Base-by-base conservation (phyloP, 1,140 invertebrate genomes). In the Philopotamus ludificatus region DNA sequence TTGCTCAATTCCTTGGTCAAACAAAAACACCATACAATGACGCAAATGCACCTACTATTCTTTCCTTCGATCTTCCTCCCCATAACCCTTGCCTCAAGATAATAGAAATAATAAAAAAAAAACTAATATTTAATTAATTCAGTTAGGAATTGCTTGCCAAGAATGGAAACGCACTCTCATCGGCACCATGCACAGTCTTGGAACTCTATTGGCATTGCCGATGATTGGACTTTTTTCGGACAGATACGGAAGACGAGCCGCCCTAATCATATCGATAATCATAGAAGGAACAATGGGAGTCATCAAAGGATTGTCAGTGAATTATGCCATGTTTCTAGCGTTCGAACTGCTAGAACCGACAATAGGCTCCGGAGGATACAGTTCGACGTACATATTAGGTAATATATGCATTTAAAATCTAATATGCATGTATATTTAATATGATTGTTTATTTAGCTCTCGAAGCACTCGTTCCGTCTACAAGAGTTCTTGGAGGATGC, bases 61-160 rank as follows among this genome's bases (percentile, higher is more conserved):
- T 83, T 1, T 75, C 85, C 3, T 72, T 86, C 28, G 70, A 77
- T n/a, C n/a, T n/a, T n/a, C n/a, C n/a, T n/a, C n/a, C n/a, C n/a
- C n/a, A n/a, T n/a, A n/a, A n/a, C n/a, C n/a, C n/a, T n/a, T n/a
- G n/a, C 28, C 28, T 34, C 4, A 34, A 34, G 4, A 12, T 49
- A 49, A 8, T 49, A 49, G 45, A 15, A 21, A 21, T 16, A 7
- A 16, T 49, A 21, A 15, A 49, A 49, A 7, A 15, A 15, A 16
- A 7, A 49, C 20, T 15, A 49, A 16, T 49, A 49, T 49, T 15
- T 15, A 16, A 8, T 49, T 49, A 16, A 49, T 49, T 49, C 7
- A 7, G 8, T 15, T 49, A 21, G 45, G 16, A 4, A 49, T 49
- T 49, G 4, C 45, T 16, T 49, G 49, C 15, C 16, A 20, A 8